A percentile compares a stretch with the other conserved stretches of the same genome.
Evolutionary conservation across 2,888 invertebrate species (phyloP).

Genomic region (Acleris holmiana): DNA sequence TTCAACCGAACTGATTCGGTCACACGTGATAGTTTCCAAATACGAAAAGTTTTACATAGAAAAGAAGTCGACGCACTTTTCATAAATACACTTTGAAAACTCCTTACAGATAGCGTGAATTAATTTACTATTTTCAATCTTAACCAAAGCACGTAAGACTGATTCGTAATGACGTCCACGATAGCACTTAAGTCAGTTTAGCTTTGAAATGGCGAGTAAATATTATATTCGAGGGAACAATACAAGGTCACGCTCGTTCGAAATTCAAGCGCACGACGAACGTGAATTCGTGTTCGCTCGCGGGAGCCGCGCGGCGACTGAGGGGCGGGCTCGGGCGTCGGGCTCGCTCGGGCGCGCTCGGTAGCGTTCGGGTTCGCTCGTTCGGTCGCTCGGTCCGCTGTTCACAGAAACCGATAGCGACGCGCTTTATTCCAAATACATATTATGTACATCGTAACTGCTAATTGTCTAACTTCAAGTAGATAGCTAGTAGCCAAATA

Average conservation of each 20-base stretch:
- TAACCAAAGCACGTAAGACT: no score
- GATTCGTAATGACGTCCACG: background rate
- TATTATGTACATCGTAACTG: no score
- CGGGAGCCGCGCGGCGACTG: conserved; percentile 36
- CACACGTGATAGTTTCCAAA: background rate
- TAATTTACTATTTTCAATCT: no score
- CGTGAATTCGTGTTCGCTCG: conserved; percentile 55
- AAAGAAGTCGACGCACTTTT: background rate
- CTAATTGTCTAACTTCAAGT: no score
- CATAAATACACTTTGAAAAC: no score
- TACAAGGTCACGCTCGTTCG: conserved; percentile 8
- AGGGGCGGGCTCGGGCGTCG: conserved; percentile 39
- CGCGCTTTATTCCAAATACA: background rate
- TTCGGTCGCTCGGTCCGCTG: conserved; percentile 21
- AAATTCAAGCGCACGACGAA: conserved; percentile 40
- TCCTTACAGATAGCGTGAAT: no score
- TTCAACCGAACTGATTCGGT: conserved; percentile 2
- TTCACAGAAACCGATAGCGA: background rate
- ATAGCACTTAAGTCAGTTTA: background rate
- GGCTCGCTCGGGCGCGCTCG: conserved; percentile 51
- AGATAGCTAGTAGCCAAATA: no score
- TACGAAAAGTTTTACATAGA: background rate
- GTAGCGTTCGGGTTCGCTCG: conserved; percentile 46
- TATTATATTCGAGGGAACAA: background rate
- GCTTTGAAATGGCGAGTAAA: background rate